phyloP scores from a whole-genome alignment of 2,888 invertebrate species.

The Gymnocheta viridis region DNA sequence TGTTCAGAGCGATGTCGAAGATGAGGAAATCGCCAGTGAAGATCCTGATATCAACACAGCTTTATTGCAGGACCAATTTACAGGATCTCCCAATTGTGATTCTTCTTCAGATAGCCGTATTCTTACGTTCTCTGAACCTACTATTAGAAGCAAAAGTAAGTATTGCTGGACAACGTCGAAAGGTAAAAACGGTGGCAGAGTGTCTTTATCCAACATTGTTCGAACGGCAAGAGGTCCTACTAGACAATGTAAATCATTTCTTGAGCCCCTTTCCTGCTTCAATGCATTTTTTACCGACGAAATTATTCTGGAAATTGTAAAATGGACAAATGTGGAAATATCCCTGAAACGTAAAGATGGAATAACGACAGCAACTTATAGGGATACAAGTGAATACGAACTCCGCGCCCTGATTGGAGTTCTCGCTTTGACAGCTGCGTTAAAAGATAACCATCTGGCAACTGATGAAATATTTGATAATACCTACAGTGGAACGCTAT shows the following conservation, averaged over 20 bases:
- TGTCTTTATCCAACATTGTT: too few species aligned
- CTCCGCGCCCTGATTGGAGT: constrained; percentile 23
- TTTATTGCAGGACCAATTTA: too few species aligned
- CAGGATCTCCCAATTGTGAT: too few species aligned
- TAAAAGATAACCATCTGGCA: constrained; percentile 30
- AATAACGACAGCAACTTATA: neutral
- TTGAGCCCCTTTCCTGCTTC: neutral
- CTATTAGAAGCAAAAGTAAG: too few species aligned
- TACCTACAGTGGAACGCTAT: constrained; percentile 66
- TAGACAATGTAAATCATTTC: neutral
- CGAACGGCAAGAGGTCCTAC: too few species aligned
- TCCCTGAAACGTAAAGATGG: neutral
- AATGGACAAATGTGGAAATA: constrained; percentile 25
- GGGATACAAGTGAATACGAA: constrained; percentile 2
- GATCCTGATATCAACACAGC: too few species aligned
- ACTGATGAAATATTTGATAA: constrained; percentile 42
- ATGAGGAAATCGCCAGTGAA: too few species aligned
- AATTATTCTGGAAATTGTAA: neutral
- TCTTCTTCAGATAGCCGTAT: too few species aligned
- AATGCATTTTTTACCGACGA: neutral
- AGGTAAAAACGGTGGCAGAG: too few species aligned
- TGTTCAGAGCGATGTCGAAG: too few species aligned
- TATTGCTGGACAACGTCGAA: too few species aligned
- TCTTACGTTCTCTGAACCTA: too few species aligned
- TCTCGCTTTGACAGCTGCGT: constrained; percentile 19